A percentile compares a stretch with the other conserved stretches of the same genome.
These are phyloP conservation scores for Mesitornis unicolor DNA, from an alignment of 2,113 vertebrate genomes.

Conservation along the genomic window DNA sequence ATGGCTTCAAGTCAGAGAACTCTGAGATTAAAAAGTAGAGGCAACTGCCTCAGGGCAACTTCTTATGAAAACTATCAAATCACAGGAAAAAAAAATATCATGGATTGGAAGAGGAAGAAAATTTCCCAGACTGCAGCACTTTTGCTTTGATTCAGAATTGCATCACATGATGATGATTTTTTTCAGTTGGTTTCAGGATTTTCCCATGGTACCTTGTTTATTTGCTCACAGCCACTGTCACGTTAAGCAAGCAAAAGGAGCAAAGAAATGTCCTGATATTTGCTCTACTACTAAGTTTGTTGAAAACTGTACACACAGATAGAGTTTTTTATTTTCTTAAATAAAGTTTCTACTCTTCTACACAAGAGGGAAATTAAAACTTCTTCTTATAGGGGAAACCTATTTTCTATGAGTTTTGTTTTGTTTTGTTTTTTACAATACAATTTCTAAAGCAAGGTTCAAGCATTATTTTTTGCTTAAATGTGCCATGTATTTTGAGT, in stretches of 20 bases:
- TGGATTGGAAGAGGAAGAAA: background rate
- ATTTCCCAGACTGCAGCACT: background rate
- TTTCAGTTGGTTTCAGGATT: background rate
- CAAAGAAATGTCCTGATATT: background rate
- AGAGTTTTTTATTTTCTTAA: background rate
- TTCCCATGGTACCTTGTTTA: background rate
- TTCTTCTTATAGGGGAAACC: background rate
- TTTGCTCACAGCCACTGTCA: background rate
- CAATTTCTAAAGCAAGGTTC: background rate
- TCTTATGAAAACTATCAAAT: background rate
- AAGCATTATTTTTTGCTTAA: background rate
- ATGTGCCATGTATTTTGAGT: background rate
- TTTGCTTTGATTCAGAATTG: background rate
- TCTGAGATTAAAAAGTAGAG: background rate
- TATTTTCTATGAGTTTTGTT: accelerated
- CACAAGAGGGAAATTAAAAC: background rate
- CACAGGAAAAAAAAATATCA: background rate
- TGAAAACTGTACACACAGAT: background rate
- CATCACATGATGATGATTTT: background rate
- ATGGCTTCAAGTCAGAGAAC: background rate
- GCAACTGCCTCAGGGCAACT: background rate
- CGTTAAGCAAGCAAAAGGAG: background rate
- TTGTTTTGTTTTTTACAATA: background rate
- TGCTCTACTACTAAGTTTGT: background rate
- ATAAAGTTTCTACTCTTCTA: background rate